phyloP scores from a whole-genome alignment of 2,797 vertebrate genomes.

The Myripristis murdjan region DNA sequence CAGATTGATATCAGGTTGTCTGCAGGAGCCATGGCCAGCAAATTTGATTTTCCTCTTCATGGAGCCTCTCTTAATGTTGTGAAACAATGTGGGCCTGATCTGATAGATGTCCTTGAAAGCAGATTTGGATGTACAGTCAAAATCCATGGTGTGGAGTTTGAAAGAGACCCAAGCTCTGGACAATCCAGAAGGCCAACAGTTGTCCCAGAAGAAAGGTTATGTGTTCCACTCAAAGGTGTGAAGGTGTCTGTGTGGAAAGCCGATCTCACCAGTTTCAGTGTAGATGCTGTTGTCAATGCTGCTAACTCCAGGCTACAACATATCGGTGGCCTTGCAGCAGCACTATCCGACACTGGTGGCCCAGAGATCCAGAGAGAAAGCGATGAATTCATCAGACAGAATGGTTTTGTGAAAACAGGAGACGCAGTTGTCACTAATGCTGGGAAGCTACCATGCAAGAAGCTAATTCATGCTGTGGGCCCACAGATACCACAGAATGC shows the following conservation, averaged over 20 bases:
- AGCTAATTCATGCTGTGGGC: constrained; percentile 92
- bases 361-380: constrained; percentile 79
- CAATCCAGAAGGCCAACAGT: background rate
- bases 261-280: constrained; percentile 86
- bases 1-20: constrained; percentile 10
- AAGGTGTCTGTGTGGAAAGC: constrained; percentile 88
- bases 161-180: fast-evolving
- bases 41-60: constrained; percentile 61
- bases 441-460: constrained; percentile 83
- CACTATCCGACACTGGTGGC: constrained; percentile 86
- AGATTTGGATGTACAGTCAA: constrained; percentile 85
- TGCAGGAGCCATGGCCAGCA: constrained; percentile 38
- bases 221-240: constrained; percentile 60
- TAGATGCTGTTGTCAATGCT: constrained; percentile 91
- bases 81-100: constrained; percentile 19
- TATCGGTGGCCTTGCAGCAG: constrained; percentile 85
- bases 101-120: constrained; percentile 72
- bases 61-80: constrained; percentile 68
- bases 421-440: constrained; percentile 50
- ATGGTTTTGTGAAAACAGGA: constrained; percentile 66
- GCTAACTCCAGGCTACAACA: constrained; percentile 86
- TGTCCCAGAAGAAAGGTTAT: constrained; percentile 64
- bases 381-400: fast-evolving
- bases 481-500: constrained; percentile 30
- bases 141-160: constrained; percentile 56